phyloP scores from a whole-genome alignment of 2,113 vertebrate genomes.

The Syngnathus typhle region DNA sequence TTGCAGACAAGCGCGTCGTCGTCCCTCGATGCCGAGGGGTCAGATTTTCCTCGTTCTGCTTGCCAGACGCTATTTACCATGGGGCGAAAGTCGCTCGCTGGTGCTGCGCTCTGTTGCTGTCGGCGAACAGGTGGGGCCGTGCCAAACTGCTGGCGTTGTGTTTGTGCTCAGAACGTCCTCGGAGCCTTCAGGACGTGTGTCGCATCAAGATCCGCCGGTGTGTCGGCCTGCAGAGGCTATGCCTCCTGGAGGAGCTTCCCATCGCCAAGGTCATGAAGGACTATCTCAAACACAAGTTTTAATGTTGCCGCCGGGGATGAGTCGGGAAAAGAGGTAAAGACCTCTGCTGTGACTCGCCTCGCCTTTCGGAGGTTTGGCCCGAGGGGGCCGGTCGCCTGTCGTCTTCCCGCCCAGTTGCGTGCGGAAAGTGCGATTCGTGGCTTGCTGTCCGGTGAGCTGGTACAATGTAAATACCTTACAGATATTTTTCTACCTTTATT shows the following conservation, averaged over 20 bases:
- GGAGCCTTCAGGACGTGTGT: slow-evolving; percentile 95
- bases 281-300: slow-evolving; percentile 98
- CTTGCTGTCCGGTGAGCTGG: neutral
- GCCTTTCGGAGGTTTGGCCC: neutral
- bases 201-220: slow-evolving; percentile 95
- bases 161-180: slow-evolving; percentile 79
- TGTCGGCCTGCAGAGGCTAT: slow-evolving; percentile 95
- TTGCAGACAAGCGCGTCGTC: too few relatives aligned
- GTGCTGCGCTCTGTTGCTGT: too few relatives aligned
- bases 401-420: too few relatives aligned
- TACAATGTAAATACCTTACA: slow-evolving; percentile 83
- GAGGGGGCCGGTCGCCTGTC: too few relatives aligned
- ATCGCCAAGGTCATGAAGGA: slow-evolving; percentile 99
- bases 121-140: too few relatives aligned
- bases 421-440: neutral
- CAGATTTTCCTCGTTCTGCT: too few relatives aligned
- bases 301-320: neutral
- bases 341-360: slow-evolving; percentile 86
- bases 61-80: too few relatives aligned
- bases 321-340: neutral
- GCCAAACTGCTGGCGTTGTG: too few relatives aligned
- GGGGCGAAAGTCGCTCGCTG: too few relatives aligned
- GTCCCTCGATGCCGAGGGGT: too few relatives aligned
- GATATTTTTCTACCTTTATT: slow-evolving; percentile 94
- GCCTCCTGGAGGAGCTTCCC: slow-evolving; percentile 90